These are phyloP conservation scores for Hipparchia semele DNA, from an alignment of 2,888 invertebrate genomes.

Conservation along the genomic window DNA sequence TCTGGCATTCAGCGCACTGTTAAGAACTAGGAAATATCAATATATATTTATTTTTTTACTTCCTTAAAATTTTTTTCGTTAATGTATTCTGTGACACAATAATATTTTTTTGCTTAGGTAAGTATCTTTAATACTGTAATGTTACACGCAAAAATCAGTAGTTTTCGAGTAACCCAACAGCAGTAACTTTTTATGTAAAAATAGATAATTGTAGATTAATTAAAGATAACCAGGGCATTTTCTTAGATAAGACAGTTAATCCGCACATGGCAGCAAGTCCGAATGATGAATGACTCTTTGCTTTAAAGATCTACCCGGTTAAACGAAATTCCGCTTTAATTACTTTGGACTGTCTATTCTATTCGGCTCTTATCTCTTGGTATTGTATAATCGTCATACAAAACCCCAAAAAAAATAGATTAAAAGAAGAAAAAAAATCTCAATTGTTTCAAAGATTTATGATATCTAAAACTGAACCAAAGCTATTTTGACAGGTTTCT, in stretches of 20 bases:
- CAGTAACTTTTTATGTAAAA: neutral
- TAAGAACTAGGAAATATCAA: too few species aligned
- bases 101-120: too few species aligned
- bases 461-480: neutral
- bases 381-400: constrained; percentile 1
- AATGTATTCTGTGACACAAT: too few species aligned
- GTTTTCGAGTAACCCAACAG: too few species aligned
- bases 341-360: neutral
- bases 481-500: too few species aligned
- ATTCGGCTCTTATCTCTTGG: neutral
- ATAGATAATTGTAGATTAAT: constrained; percentile 18
- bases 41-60: too few species aligned
- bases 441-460: constrained; percentile 11
- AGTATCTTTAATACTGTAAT: too few species aligned
- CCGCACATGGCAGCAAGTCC: constrained; percentile 11
- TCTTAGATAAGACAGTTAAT: constrained; percentile 10
- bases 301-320: constrained; percentile 6
- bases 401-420: too few species aligned
- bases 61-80: too few species aligned
- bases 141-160: too few species aligned
- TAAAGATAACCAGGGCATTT: constrained; percentile 17
- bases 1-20: too few species aligned
- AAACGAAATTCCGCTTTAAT: neutral
- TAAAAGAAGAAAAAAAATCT: too few species aligned
- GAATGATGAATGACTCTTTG: neutral